Conservation (phyloP, 2,888 invertebrate species). For the Lasioglossum morio region DNA sequence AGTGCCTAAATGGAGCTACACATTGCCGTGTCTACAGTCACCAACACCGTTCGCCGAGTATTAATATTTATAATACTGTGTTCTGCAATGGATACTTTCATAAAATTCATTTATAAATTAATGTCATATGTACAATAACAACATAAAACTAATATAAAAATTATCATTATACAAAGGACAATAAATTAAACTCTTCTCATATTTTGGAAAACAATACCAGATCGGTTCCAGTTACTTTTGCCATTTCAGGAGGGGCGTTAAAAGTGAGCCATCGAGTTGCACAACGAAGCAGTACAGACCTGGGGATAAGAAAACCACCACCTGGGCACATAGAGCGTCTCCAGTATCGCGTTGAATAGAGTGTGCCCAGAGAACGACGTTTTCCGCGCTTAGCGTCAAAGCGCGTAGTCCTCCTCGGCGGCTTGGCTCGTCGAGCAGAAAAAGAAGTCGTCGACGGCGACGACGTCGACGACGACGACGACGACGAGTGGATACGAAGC, state of each 20-base stretch:
- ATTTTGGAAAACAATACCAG: not conserved
- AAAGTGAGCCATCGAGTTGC: not conserved
- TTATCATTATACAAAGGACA: too few relatives aligned
- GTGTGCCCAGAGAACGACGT: constrained; percentile 48
- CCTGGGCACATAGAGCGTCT: not conserved
- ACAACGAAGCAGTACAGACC: not conserved
- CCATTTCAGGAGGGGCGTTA: not conserved
- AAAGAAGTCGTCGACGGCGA: constrained; percentile 21
- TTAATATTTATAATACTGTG: too few relatives aligned
- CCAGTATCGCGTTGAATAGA: not conserved
- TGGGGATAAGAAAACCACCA: too few relatives aligned
- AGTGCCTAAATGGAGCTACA: too few relatives aligned
- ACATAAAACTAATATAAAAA: too few relatives aligned
- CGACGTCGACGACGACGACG: not conserved
- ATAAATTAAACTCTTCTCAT: too few relatives aligned
- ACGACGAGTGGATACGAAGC: constrained; percentile 28
- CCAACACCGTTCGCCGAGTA: too few relatives aligned
- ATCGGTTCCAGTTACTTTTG: not conserved
- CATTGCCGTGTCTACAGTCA: too few relatives aligned
- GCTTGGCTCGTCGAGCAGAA: constrained; percentile 32
- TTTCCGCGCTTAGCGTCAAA: constrained; percentile 57
- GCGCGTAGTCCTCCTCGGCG: constrained; percentile 23
- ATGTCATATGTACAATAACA: too few relatives aligned
- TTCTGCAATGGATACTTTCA: too few relatives aligned
- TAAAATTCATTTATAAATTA: too few relatives aligned